These are phyloP conservation scores for Lithobates pipiens DNA, from an alignment of 2,797 vertebrate species.

Conservation along the genomic window DNA sequence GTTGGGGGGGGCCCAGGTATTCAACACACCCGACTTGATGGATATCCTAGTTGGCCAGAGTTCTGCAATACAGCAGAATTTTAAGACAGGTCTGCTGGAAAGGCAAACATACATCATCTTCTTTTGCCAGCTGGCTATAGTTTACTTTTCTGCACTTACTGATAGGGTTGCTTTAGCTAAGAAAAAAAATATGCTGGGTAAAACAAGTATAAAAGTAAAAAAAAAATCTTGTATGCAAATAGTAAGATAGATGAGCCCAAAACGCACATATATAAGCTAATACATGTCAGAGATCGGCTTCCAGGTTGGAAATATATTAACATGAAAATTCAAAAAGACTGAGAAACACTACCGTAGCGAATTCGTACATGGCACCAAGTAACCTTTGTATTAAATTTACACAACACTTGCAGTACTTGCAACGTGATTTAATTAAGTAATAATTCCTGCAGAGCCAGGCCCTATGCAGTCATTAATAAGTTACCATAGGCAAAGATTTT, in stretches of 20 bases:
- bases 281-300: neutral
- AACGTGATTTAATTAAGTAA: conserved; percentile 53
- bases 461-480: conserved; percentile 39
- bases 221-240: neutral
- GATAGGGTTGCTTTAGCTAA: neutral
- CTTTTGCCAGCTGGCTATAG: neutral
- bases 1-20: too few species aligned
- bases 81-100: neutral
- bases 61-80: neutral
- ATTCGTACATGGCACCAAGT: neutral
- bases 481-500: conserved; percentile 51
- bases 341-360: neutral
- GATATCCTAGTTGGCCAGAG: neutral
- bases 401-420: conserved; percentile 35
- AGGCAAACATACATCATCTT: neutral
- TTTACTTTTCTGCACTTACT: neutral
- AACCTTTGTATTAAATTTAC: conserved; percentile 33
- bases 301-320: neutral
- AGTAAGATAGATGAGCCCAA: too few species aligned
- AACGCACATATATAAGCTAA: neutral
- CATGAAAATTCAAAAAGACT: neutral
- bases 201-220: too few species aligned
- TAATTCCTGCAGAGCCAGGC: conserved; percentile 46
- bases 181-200: neutral
- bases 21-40: too few species aligned